Evolutionary conservation across 1,140 invertebrate species (phyloP).

Genomic region (Trialeurodes vaporariorum): DNA sequence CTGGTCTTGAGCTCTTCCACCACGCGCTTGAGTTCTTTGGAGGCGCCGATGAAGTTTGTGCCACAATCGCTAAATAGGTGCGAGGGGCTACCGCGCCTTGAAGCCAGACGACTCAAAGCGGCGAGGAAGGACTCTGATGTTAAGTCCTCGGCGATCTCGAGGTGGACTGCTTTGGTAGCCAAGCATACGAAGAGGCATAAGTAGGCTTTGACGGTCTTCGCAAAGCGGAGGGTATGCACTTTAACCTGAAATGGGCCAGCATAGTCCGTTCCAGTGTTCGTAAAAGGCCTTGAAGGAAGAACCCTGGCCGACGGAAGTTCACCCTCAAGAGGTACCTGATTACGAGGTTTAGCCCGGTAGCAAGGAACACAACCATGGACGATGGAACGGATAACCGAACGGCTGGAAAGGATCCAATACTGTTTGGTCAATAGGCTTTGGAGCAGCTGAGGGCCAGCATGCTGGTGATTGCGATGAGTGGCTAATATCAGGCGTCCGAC

Average conservation of each 20-base stretch:
- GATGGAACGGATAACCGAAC: slow-evolving; percentile 16
- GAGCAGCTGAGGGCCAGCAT: slow-evolving; percentile 22
- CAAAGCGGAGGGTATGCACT: no score
- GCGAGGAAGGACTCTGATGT: no score
- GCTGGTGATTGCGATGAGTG: slow-evolving; percentile 21
- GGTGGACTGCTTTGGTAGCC: no score
- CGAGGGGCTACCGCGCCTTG: no score
- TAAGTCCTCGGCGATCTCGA: no score
- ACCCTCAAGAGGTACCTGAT: slow-evolving; percentile 25
- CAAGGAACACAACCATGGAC: slow-evolving; percentile 22
- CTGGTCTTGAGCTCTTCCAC: no score
- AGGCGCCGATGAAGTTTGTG: no score
- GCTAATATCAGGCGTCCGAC: slow-evolving; percentile 23
- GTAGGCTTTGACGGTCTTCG: no score
- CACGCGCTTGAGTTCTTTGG: no score
- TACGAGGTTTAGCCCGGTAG: slow-evolving; percentile 12
- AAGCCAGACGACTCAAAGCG: no score
- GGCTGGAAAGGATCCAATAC: slow-evolving; percentile 23
- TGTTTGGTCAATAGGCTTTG: slow-evolving; percentile 14
- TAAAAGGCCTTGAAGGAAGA: slow-evolving; percentile 25
- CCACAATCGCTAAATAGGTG: no score
- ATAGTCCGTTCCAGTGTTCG: slow-evolving; percentile 32
- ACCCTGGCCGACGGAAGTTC: slow-evolving; percentile 27
- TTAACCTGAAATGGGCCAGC: slow-evolving; percentile 31
- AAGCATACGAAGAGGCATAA: no score